Evolutionary conservation across 2,797 vertebrate genomes (phyloP), one percentile per base, ranked within the genome.

Genomic region (Sphenopsis melanotis): DNA sequence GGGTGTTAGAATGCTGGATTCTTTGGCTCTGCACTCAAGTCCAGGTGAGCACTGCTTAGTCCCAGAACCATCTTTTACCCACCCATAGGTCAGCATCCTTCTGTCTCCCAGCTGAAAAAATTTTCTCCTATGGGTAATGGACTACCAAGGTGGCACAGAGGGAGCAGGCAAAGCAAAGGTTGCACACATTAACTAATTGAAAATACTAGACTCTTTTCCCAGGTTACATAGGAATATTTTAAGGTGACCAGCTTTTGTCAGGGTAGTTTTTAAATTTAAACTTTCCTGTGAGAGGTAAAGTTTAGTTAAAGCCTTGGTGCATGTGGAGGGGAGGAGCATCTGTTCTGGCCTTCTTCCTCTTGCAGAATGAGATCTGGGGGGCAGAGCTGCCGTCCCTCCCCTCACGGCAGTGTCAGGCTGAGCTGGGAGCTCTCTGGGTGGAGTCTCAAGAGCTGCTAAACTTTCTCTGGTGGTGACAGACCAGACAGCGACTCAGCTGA

Each of bases 361-460:
- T 24, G 34, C 18, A 59, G 46, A 42, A 26, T 3, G 17, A 2
- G 10, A n/a, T 46, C 14, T 27, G 46, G 42, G 63, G 50, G 29
- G 1, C 6, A 3, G 6, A 30, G 6, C 5, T 66, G 74, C 18
- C 0, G 36, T 18, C 9, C 11, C 42, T 39, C 39, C 29, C 41
- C 56, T 15, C 4, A 0, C 11, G 64, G 42, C 56, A 32, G 52
- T 4, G 76, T 13, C n/a, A 63, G 56, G 44, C 47, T 42, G 66
- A 85, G 63, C 3, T 1, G 47, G 37, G 55, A 32, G 18, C 30
- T 10, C 59, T 18, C 19, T 15, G n/a, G 24, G 3, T 1, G 2
- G 71, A 18, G 29, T 24, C 29, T 2, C 41, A 30, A 4, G 21
- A 63, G 34, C 7, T 70, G 44, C 34, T 66, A 9, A 34, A 36